Percentiles rank a stretch among this genome's conserved stretches.
phyloP scores from a whole-genome alignment of 2,113 vertebrate genomes.

The Psittacula cyanocephala region DNA sequence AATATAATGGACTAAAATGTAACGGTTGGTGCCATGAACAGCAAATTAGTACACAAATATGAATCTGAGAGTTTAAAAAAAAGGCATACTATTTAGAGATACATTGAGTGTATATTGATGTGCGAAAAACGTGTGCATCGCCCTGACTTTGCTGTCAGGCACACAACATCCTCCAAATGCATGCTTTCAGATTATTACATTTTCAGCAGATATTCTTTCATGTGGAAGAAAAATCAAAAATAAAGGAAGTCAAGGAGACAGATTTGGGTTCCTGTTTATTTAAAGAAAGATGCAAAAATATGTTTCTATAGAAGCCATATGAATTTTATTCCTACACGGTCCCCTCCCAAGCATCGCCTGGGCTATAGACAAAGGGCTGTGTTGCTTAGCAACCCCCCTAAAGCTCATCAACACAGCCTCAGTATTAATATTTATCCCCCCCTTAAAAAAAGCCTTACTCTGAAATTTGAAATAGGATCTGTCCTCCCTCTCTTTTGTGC shows the following conservation, averaged over 20 bases:
- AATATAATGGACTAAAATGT: neutral
- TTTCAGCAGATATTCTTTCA: constrained; percentile 10
- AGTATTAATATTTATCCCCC: constrained; percentile 75
- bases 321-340: constrained; percentile 35
- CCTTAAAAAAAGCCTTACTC: constrained; percentile 43
- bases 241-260: neutral
- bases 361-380: constrained; percentile 70
- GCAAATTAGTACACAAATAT: neutral
- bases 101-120: neutral
- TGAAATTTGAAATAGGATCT: constrained; percentile 67
- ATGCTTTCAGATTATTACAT: neutral
- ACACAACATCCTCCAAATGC: neutral
- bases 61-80: neutral
- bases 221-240: neutral
- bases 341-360: constrained; percentile 21
- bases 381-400: constrained; percentile 78
- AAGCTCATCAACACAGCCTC: constrained; percentile 76
- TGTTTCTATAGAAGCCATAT: constrained; percentile 41
- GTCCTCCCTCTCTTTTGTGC: constrained; percentile 14
- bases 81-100: neutral
- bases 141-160: neutral
- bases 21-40: neutral
- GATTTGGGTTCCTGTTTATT: constrained; percentile 33
- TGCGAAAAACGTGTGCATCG: neutral
- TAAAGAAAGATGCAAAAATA: neutral